A percentile compares a stretch with the other conserved stretches of the same genome.
Conservation (phyloP, 2,888 invertebrate species). For the Nomada ruficornis region DNA sequence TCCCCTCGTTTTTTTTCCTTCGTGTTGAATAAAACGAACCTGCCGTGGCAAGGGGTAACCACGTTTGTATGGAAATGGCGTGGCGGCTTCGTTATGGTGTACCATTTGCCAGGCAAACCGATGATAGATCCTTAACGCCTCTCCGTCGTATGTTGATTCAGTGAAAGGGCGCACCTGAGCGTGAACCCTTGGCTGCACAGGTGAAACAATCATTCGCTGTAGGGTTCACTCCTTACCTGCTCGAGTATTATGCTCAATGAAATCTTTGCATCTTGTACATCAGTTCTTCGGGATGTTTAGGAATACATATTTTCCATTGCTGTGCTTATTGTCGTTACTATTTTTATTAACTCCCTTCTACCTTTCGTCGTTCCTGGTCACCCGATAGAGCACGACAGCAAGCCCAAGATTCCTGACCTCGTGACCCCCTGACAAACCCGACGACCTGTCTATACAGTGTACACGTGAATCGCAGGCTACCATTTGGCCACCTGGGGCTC, state of each 20-base stretch:
- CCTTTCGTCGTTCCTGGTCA: background rate
- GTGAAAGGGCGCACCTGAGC: constrained; percentile 47
- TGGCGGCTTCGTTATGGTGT: constrained; percentile 58
- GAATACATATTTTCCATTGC: background rate
- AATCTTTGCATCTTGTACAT: background rate
- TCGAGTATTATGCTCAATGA: constrained; percentile 35
- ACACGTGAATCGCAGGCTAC: constrained; percentile 73
- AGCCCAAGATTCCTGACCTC: constrained; percentile 72
- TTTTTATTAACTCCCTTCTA: background rate
- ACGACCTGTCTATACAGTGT: constrained; percentile 69
- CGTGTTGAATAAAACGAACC: constrained; percentile 71
- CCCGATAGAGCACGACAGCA: constrained; percentile 34
- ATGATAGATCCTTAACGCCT: constrained; percentile 56
- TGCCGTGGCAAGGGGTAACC: constrained; percentile 64
- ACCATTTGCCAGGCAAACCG: constrained; percentile 43
- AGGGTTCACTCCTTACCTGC: constrained; percentile 26
- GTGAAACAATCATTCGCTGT: constrained; percentile 44
- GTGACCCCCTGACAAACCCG: constrained; percentile 72
- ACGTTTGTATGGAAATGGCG: constrained; percentile 75
- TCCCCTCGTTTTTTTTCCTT: constrained; percentile 74
- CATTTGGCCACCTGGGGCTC: constrained; percentile 77
- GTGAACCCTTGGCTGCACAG: constrained; percentile 49
- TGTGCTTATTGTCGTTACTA: too few species aligned
- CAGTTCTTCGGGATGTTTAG: background rate
- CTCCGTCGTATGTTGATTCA: constrained; percentile 49